A percentile compares a stretch with the other conserved stretches of the same genome.
Evolutionary conservation across 2,888 invertebrate genomes (phyloP).

Genomic region (Autographa pulchrina): DNA sequence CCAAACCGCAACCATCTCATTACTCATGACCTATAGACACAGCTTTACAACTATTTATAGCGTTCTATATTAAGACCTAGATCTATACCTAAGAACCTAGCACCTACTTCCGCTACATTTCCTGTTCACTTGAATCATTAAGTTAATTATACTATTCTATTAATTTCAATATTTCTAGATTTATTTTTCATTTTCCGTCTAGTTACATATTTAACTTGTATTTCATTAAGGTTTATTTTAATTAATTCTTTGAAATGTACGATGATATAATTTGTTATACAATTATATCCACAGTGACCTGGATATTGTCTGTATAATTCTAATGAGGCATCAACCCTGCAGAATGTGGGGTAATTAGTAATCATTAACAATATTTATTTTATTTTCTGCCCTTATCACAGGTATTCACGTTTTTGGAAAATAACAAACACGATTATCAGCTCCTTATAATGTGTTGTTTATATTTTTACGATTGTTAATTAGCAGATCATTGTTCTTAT

Average conservation of each 20-base stretch:
- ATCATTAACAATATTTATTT: too few relatives aligned
- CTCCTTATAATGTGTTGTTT: too few relatives aligned
- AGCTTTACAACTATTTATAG: constrained; percentile 29
- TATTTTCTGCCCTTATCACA: too few relatives aligned
- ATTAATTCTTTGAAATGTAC: constrained; percentile 36
- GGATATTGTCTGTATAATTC: too few relatives aligned
- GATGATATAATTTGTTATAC: not conserved
- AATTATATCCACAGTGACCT: not conserved
- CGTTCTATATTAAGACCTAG: constrained; percentile 1
- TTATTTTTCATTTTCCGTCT: constrained; percentile 20
- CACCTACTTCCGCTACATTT: constrained; percentile 18
- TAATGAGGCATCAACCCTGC: too few relatives aligned
- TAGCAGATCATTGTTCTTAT: not conserved
- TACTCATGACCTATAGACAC: not conserved
- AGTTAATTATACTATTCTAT: constrained; percentile 13
- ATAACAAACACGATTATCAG: too few relatives aligned
- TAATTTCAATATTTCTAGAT: constrained; percentile 19
- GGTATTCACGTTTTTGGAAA: too few relatives aligned
- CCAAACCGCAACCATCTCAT: constrained; percentile 16
- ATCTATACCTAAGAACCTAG: constrained; percentile 18
- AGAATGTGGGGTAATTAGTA: too few relatives aligned
- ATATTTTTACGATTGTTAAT: not conserved
- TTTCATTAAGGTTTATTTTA: constrained; percentile 21
- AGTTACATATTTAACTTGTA: constrained; percentile 2
- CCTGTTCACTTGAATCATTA: constrained; percentile 17